These are phyloP conservation scores for Cladopsammia gracilis DNA, from an alignment of 64 coral and sea anemone species.

Conservation along the genomic window DNA sequence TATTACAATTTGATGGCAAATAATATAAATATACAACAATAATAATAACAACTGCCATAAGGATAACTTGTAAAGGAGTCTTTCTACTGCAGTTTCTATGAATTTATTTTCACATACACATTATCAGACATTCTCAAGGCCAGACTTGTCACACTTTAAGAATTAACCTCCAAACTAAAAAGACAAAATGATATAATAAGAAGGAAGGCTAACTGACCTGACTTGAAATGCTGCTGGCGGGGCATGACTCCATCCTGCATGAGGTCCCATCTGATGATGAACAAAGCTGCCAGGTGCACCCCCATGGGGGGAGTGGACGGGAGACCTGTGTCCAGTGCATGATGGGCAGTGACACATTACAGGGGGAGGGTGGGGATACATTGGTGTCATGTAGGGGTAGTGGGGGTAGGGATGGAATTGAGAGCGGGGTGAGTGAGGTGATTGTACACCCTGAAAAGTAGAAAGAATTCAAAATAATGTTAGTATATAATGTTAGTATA, in stretches of 20 bases:
- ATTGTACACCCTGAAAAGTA: not conserved
- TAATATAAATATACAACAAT: too few relatives aligned
- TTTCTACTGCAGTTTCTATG: too few relatives aligned
- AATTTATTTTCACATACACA: too few relatives aligned
- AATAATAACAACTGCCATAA: too few relatives aligned
- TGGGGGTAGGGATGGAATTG: slow-evolving; percentile 41
- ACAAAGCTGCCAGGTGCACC: not conserved
- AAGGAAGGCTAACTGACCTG: not conserved
- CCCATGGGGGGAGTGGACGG: slow-evolving; percentile 47
- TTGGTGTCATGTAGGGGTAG: slow-evolving; percentile 36
- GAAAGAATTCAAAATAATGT: not conserved
- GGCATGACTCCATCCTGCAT: not conserved
- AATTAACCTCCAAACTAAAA: too few relatives aligned
- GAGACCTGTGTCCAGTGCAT: slow-evolving; percentile 27
- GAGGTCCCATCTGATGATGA: slow-evolving; percentile 28
- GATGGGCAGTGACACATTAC: slow-evolving; percentile 46
- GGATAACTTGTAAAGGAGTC: too few relatives aligned
- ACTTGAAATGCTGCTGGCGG: slow-evolving; percentile 19
- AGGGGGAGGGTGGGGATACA: slow-evolving; percentile 44
- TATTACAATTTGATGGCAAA: too few relatives aligned
- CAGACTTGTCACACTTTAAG: too few relatives aligned
- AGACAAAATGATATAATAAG: too few relatives aligned
- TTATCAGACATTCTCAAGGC: too few relatives aligned
- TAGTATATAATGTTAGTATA: too few relatives aligned
- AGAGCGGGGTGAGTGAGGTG: slow-evolving; percentile 28